These are phyloP conservation scores for Sinhomidia bicolor DNA, from an alignment of 2,888 invertebrate species.

Conservation along the genomic window DNA sequence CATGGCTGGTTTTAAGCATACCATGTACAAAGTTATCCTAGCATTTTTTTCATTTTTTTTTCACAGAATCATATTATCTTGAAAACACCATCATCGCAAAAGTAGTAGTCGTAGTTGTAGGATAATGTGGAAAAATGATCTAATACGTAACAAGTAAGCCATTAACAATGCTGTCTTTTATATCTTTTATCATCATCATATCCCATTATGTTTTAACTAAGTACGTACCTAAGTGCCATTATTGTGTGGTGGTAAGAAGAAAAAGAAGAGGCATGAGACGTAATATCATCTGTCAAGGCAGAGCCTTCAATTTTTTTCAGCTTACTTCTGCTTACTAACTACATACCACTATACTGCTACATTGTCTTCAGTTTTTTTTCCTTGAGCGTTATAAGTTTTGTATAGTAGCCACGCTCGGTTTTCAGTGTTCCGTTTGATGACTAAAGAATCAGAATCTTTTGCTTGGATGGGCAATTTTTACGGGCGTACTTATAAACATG, in stretches of 20 bases:
- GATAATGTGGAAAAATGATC: conserved; percentile 33
- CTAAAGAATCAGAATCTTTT: neutral
- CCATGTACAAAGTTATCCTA: neutral
- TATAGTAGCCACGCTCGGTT: no score
- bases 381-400: no score
- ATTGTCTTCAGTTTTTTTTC: no score
- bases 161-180: conserved; percentile 28
- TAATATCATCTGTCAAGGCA: conserved; percentile 36
- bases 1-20: no score
- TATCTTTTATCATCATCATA: conserved; percentile 31
- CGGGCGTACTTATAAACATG: neutral
- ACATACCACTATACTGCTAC: neutral
- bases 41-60: conserved; percentile 27
- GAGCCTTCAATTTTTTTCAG: conserved; percentile 12
- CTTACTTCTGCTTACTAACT: no score
- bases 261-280: neutral
- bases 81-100: neutral
- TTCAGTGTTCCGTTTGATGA: neutral
- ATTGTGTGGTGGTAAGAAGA: neutral
- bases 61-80: neutral
- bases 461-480: neutral
- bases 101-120: no score
- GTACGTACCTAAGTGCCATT: conserved; percentile 20
- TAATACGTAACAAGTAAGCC: conserved; percentile 31
- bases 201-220: conserved; percentile 35